phyloP scores from a whole-genome alignment of 2,797 vertebrate genomes.

The Malurus leucopterus region DNA sequence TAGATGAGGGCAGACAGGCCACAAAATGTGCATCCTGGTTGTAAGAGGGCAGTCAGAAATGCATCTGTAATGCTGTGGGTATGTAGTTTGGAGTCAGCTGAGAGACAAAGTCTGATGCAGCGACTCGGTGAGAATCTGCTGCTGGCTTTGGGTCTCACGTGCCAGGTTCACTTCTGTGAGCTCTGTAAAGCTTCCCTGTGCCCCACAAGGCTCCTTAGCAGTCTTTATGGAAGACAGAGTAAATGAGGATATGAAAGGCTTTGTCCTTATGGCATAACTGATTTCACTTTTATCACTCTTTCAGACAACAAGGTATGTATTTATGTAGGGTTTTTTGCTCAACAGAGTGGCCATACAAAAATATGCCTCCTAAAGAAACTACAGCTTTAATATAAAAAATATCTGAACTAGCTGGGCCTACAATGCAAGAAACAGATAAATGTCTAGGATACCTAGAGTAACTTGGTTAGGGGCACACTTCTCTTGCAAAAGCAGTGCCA shows the following conservation, averaged over 20 bases:
- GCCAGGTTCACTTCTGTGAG: not conserved
- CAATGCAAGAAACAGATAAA: not conserved
- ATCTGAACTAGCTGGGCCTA: not conserved
- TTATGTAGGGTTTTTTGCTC: not conserved
- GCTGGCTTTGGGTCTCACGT: not conserved
- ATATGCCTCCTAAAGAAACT: not conserved
- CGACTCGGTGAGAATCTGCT: not conserved
- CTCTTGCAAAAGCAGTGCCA: not conserved
- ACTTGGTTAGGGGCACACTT: not conserved
- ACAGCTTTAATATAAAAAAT: not conserved
- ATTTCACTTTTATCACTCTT: not conserved
- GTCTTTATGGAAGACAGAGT: not conserved
- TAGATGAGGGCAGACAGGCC: not conserved
- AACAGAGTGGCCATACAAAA: accelerated
- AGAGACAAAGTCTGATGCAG: not conserved
- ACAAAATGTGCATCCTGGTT: not conserved
- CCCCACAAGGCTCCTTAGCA: not conserved
- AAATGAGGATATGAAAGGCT: not conserved
- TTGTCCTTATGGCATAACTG: not conserved
- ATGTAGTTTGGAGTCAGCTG: not conserved
- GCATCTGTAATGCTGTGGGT: not conserved
- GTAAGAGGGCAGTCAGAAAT: not conserved
- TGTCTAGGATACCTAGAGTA: not conserved
- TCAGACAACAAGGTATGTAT: not conserved
- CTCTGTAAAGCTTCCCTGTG: not conserved